Evolutionary conservation across 2,888 invertebrate genomes (phyloP), one percentile per base, ranked within the genome.

Genomic region (Anoplius nigerrimus): DNA sequence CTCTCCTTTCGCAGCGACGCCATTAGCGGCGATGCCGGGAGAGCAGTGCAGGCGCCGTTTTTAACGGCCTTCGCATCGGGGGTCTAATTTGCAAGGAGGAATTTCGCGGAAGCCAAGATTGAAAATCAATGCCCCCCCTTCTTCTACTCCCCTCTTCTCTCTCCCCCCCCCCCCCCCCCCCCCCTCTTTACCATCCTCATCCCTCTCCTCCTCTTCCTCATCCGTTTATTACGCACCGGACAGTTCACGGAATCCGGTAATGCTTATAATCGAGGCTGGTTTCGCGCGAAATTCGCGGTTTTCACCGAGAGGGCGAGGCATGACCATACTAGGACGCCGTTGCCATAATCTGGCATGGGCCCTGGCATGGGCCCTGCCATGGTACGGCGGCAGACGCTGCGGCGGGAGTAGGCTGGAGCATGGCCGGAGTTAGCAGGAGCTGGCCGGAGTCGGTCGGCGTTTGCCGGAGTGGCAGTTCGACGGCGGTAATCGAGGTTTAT

Each of bases 231-330:
- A 20, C 56, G 43, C 24, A n/a, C 43, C 34, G 52, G 34, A 34
- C 24, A 16, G 22, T 68, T 58, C 67, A 59, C 20, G 63, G 67
- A 68, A 68, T 63, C 63, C 55, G 15, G 34, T 63, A 63, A 68
- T 73, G 59, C 72, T 73, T 65, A 66, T 74, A 75, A 77, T 77
- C 75, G 71, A 45, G 52, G 63, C 48, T 5, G 5, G 62, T 60
- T 73, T 67, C 61, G 66, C 52, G 69, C 62, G 57, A 76, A 73
- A 76, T 73, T 62, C 65, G 43, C 65, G 65, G 61, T 61, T 65
- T 64, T 66, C 66, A 55, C 66, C 43, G 52, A 66, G n/a, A n/a
- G n/a, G 61, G 54, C 66, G 60, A 45, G 61, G 60, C 24, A 54
- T 61, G 55, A 16, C 66, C 66, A 61, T 66, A 48, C 45, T 61